Conservation (phyloP, 2,113 vertebrate genomes). For the Psettodes erumei region DNA sequence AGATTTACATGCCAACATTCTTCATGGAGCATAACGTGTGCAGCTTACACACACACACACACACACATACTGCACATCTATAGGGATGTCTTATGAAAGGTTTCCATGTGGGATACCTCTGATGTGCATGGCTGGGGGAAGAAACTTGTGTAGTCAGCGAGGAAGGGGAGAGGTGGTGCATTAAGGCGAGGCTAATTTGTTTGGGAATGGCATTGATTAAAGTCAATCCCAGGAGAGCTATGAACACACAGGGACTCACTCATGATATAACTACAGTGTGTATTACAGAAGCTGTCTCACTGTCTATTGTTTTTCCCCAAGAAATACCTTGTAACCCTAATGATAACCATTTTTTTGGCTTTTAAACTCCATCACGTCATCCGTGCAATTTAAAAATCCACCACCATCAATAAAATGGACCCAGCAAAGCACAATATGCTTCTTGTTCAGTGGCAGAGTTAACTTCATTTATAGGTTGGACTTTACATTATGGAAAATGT, state of each 20-base stretch:
- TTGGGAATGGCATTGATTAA: constrained; percentile 78
- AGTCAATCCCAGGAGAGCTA: constrained; percentile 61
- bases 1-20: not conserved
- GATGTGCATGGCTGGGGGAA: constrained; percentile 34
- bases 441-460: not conserved
- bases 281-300: constrained; percentile 25
- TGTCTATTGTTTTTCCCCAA: not conserved
- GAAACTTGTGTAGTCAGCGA: constrained; percentile 52
- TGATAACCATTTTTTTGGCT: not conserved
- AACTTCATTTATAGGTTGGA: not conserved
- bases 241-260: constrained; percentile 36
- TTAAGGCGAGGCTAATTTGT: constrained; percentile 76
- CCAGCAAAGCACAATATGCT: not conserved
- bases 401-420: not conserved
- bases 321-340: not conserved
- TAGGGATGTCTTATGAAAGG: constrained; percentile 16
- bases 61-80: not conserved
- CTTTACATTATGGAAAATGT: constrained; percentile 4
- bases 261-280: constrained; percentile 25
- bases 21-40: not conserved
- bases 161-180: constrained; percentile 57
- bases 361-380: not conserved
- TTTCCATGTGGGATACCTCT: constrained; percentile 41
- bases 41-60: not conserved
- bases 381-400: not conserved